These are phyloP conservation scores for Paragorgia papillata DNA, from an alignment of 92 coral and sea anemone species.

Conservation along the genomic window DNA sequence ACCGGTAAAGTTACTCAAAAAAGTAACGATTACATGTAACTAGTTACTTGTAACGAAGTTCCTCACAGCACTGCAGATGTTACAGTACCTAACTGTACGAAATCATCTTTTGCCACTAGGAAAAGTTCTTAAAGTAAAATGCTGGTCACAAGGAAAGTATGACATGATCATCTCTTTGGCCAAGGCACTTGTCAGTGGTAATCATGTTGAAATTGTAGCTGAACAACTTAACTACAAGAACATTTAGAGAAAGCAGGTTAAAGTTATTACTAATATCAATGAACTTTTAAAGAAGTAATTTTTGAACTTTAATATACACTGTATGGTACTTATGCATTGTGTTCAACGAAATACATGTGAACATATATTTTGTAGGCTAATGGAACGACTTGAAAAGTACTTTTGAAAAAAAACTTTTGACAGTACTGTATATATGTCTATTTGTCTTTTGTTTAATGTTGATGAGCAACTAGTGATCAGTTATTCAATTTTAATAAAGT, in stretches of 20 bases:
- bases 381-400: no score
- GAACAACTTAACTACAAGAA: slow-evolving; percentile 65
- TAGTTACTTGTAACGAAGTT: no score
- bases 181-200: slow-evolving; percentile 45
- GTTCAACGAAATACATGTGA: background rate
- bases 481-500: no score
- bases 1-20: no score
- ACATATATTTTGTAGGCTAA: no score
- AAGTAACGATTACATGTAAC: no score
- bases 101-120: slow-evolving; percentile 56
- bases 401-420: no score
- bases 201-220: no score
- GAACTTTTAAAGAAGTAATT: background rate
- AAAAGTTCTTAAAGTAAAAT: slow-evolving; percentile 56
- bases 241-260: slow-evolving; percentile 47
- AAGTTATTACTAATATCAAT: slow-evolving; percentile 8
- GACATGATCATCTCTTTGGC: slow-evolving; percentile 56
- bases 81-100: slow-evolving; percentile 51
- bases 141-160: slow-evolving; percentile 57
- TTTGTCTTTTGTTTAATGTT: no score
- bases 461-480: no score
- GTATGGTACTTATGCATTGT: background rate
- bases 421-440: no score
- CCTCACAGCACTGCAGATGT: no score
- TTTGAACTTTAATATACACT: background rate